Conservation (phyloP, 2,888 invertebrate species). For the Oeneis ivallda region DNA sequence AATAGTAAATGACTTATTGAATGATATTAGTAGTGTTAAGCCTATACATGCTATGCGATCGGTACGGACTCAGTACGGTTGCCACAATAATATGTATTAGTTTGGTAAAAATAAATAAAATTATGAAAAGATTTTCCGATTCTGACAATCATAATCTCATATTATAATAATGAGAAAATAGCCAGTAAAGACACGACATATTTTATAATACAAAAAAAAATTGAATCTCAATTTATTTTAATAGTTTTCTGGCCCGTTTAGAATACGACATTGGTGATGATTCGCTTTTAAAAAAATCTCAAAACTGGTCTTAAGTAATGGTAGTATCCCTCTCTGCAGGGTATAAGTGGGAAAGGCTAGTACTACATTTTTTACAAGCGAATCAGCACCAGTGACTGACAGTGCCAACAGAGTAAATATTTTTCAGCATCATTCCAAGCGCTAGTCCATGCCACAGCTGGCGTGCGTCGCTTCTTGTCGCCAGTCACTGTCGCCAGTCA, state of each 20-base stretch:
- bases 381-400: too few species aligned
- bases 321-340: too few species aligned
- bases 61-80: slow-evolving; percentile 45
- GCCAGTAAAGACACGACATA: not conserved
- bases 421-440: too few species aligned
- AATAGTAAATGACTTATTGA: slow-evolving; percentile 53
- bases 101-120: not conserved
- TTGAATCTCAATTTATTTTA: not conserved
- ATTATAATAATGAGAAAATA: not conserved
- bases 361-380: too few species aligned
- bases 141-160: not conserved
- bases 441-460: too few species aligned
- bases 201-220: not conserved
- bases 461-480: too few species aligned
- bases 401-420: too few species aligned
- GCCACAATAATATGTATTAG: not conserved
- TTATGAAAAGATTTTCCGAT: not conserved
- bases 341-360: too few species aligned
- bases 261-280: too few species aligned
- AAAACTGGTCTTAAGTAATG: too few species aligned
- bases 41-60: slow-evolving; percentile 60
- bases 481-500: too few species aligned
- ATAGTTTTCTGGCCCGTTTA: not conserved
- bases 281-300: too few species aligned
- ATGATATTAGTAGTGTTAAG: slow-evolving; percentile 49